A percentile compares a stretch with the other conserved stretches of the same genome.
phyloP scores from a whole-genome alignment of 2,888 invertebrate genomes.

The Aporophyla lueneburgensis region DNA sequence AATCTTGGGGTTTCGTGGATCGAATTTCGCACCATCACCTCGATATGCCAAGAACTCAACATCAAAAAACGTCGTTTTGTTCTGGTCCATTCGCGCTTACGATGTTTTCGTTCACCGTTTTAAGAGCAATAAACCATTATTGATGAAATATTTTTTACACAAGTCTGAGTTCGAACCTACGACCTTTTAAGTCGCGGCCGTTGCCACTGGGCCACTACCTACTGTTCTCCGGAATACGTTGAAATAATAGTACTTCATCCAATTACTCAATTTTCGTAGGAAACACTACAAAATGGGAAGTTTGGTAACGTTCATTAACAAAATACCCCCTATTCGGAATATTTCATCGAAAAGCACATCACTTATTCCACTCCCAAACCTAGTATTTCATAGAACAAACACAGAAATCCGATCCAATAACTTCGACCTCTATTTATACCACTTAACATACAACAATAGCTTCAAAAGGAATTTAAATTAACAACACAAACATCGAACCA shows the following conservation, averaged over 20 bases:
- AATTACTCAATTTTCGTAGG: not conserved
- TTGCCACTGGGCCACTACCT: too few species aligned
- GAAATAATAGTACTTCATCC: not conserved
- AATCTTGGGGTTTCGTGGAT: too few species aligned
- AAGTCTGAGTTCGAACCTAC: too few species aligned
- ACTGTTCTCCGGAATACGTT: not conserved
- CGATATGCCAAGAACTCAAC: too few species aligned
- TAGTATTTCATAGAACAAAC: slow-evolving; percentile 15
- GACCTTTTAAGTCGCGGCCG: too few species aligned
- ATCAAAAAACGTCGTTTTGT: too few species aligned
- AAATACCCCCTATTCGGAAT: not conserved
- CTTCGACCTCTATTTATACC: not conserved
- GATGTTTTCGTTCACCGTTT: too few species aligned
- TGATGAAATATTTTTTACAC: too few species aligned
- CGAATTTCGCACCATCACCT: too few species aligned
- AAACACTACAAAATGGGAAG: not conserved
- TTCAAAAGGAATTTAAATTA: slow-evolving; percentile 59
- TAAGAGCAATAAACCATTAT: too few species aligned
- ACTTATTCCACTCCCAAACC: too few species aligned
- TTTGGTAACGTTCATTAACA: not conserved
- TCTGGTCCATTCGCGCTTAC: too few species aligned
- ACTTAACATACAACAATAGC: slow-evolving; percentile 33
- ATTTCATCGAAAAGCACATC: not conserved
- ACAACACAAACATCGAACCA: slow-evolving; percentile 29
- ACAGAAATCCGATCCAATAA: slow-evolving; percentile 11